Base-by-base conservation (phyloP, 1,140 invertebrate genomes). In the Agrilus planipennis region DNA sequence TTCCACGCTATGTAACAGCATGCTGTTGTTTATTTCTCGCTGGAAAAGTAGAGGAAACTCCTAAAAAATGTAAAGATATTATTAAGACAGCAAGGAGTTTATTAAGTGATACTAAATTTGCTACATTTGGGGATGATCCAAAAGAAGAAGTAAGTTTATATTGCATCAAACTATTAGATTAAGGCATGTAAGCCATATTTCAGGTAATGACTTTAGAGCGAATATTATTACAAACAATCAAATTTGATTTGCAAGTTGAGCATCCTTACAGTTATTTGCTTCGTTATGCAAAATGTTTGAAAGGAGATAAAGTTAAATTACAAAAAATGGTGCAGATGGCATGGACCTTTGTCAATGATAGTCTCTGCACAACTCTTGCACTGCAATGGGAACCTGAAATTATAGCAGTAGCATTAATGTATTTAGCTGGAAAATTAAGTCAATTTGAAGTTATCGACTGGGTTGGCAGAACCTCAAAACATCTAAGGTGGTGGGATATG, bases 281-380 rank as follows among this genome's bases (percentile, higher is more conserved):
- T 2, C 93, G 91, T 62, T 99, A 94, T 71, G 92, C 91, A 11
- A 98, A 97, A 65, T 85, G 84, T 56, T 70, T 99, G 32, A 93
- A 92, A 75, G 87, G 89, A 35, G 89, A 95, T 52, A 91, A 94
- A 62, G 72, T 72, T 16, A 91, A 95, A 64, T 64, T 95, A 36
- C 84, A 94, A 54, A 93, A 93, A 65, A 89, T 97, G 82, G 89
- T 99, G 4, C 93, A 98, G 68, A 97, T 94, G 89, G 92, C 94
- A 1, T 99, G 95, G 95, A 97, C 92, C 17, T 99, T 99, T 68
- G 91, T 98, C 0, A 99, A 99, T 69, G 96, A 99, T 60, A 91
- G 89, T 64, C 71, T 96, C 34, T 96, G 90, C 58, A 99, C 95
- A 10, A 97, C 92, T 4, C 68, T 99, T 14, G 92, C 87, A 49